phyloP scores from a whole-genome alignment of 92 coral and sea anemone genomes.

The Palythoa heliodiscus region DNA sequence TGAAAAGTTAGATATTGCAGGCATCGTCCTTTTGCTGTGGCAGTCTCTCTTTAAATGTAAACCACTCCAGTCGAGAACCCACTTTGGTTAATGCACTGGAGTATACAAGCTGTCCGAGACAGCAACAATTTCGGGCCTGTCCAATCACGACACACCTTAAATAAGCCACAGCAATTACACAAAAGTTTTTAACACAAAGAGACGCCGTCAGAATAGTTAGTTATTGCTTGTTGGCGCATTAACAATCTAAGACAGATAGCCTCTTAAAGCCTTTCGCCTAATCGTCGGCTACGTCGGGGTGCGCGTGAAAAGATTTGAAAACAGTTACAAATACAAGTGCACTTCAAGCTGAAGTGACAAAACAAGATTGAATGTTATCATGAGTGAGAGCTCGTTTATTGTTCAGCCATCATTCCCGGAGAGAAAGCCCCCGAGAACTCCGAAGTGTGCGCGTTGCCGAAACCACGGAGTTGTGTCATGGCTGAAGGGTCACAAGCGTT shows the following conservation, averaged over 20 bases:
- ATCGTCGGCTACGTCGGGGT: background rate
- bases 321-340: constrained; percentile 31
- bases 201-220: constrained; percentile 30
- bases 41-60: background rate
- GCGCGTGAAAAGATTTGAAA: constrained; percentile 23
- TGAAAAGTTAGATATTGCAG: background rate
- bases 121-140: constrained; percentile 38
- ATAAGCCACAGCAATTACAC: constrained; percentile 41
- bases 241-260: constrained; percentile 17
- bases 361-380: constrained; percentile 9
- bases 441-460: constrained; percentile 89
- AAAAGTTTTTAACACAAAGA: constrained; percentile 34
- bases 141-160: constrained; percentile 41
- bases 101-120: constrained; percentile 9
- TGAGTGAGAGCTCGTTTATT: constrained; percentile 72
- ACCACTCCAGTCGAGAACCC: background rate
- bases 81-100: background rate
- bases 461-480: constrained; percentile 86
- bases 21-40: background rate
- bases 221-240: constrained; percentile 44
- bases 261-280: constrained; percentile 24
- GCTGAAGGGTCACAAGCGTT: constrained; percentile 87
- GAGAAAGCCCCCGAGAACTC: constrained; percentile 81
- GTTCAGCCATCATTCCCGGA: constrained; percentile 70
- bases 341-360: constrained; percentile 15